Percentiles rank a stretch among this genome's conserved stretches.
These are phyloP conservation scores for Arion vulgaris DNA, from an alignment of 1,140 invertebrate genomes.

Conservation along the genomic window DNA sequence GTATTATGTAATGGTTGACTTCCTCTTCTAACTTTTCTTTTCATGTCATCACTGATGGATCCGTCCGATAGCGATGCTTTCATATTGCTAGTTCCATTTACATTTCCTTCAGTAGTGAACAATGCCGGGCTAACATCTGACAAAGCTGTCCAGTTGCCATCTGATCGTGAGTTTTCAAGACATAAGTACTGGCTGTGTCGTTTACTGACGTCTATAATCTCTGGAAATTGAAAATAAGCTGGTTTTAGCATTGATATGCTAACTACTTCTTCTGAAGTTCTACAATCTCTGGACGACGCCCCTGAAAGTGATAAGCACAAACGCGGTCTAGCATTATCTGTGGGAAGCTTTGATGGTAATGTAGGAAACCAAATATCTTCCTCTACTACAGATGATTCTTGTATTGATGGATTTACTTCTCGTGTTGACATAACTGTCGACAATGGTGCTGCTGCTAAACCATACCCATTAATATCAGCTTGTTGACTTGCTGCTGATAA, in stretches of 20 bases:
- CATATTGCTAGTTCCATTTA: neutral
- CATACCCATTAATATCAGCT: too few relatives aligned
- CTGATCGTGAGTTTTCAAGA: conserved; percentile 2
- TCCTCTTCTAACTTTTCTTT: neutral
- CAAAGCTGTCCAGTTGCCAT: conserved; percentile 7
- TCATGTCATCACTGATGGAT: neutral
- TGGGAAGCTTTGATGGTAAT: too few relatives aligned
- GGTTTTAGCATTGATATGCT: neutral
- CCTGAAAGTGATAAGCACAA: neutral
- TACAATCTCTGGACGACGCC: neutral
- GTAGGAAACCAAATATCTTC: too few relatives aligned
- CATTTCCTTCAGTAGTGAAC: neutral
- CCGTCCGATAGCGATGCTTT: neutral
- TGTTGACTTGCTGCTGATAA: too few relatives aligned
- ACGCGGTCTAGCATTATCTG: too few relatives aligned
- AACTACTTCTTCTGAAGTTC: neutral
- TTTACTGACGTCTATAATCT: conserved; percentile 20
- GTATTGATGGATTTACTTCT: too few relatives aligned
- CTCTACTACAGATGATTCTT: too few relatives aligned
- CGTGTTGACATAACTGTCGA: too few relatives aligned
- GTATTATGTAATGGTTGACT: conserved; percentile 23
- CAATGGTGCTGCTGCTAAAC: too few relatives aligned
- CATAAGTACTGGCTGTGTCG: conserved; percentile 17
- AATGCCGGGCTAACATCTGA: neutral
- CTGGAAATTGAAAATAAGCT: conserved; percentile 9